A percentile compares a stretch with the other conserved stretches of the same genome.
phyloP scores from a whole-genome alignment of 2,888 invertebrate species.

The Craniophora ligustri region DNA sequence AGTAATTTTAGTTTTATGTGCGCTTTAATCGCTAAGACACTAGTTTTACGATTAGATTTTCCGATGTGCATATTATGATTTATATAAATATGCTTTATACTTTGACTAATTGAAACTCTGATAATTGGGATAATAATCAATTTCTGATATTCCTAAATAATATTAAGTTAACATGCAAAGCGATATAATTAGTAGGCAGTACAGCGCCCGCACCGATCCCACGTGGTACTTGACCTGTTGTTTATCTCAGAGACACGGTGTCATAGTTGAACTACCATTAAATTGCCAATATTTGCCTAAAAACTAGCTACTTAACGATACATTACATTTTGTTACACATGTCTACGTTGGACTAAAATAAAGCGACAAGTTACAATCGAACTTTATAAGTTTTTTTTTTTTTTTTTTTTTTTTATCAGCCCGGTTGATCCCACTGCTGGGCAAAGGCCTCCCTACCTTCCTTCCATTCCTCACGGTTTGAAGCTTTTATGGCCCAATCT shows the following conservation, averaged over 20 bases:
- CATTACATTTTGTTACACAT: conserved; percentile 1
- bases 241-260: conserved; percentile 12
- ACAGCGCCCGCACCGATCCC: conserved; percentile 14
- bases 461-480: too few species aligned
- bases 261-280: conserved; percentile 4
- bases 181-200: background rate
- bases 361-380: too few species aligned
- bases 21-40: background rate
- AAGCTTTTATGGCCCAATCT: too few species aligned
- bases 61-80: too few species aligned
- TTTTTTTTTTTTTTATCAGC: too few species aligned
- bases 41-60: background rate
- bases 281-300: conserved; percentile 10
- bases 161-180: background rate
- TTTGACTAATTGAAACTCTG: too few species aligned
- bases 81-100: too few species aligned
- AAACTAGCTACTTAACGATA: background rate
- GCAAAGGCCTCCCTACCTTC: too few species aligned
- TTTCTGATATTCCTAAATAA: background rate
- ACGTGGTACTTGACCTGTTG: conserved; percentile 9
- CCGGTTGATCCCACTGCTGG: too few species aligned
- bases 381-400: too few species aligned
- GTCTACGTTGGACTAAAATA: too few species aligned
- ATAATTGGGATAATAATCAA: too few species aligned
- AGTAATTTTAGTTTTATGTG: conserved; percentile 32